A percentile compares a stretch with the other conserved stretches of the same genome.
phyloP scores from a whole-genome alignment of 2,888 invertebrate species.

The Cataglyphis livida region DNA sequence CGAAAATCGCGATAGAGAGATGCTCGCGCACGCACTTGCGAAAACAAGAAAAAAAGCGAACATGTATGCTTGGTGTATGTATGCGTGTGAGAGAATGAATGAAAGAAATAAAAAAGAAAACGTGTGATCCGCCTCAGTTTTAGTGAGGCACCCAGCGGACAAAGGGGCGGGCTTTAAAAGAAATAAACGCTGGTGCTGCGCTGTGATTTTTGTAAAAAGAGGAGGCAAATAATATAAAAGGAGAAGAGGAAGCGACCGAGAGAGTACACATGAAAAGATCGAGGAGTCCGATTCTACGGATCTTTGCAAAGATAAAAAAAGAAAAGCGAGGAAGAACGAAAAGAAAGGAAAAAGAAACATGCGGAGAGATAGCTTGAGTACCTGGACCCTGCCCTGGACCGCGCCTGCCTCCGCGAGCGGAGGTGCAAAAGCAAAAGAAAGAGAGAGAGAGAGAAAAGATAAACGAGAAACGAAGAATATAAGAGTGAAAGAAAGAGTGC shows the following conservation, averaged over 20 bases:
- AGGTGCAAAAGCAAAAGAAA: conserved; percentile 42
- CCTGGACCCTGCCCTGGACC: conserved; percentile 83
- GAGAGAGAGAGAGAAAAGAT: not conserved
- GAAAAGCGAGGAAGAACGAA: conserved; percentile 54
- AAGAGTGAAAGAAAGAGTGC: conserved; percentile 54
- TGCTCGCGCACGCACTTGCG: conserved; percentile 29
- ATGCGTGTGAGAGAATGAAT: not conserved
- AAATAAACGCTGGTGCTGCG: conserved; percentile 83
- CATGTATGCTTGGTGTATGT: conserved; percentile 6
- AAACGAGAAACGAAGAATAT: conserved; percentile 44
- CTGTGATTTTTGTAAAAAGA: conserved; percentile 83
- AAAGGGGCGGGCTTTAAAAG: conserved; percentile 79
- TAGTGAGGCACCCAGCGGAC: conserved; percentile 78
- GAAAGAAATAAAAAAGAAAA: conserved; percentile 33
- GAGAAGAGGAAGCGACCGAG: conserved; percentile 18
- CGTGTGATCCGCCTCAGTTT: conserved; percentile 76
- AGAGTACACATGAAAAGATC: conserved; percentile 59
- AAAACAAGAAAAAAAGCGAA: not conserved
- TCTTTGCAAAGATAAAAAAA: conserved; percentile 25
- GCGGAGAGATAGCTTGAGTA: conserved; percentile 82
- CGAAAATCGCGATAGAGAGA: conserved; percentile 46
- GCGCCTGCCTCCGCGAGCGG: conserved; percentile 76
- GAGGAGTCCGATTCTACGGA: conserved; percentile 32
- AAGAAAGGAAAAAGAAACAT: conserved; percentile 54
- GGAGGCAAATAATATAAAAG: conserved; percentile 57